phyloP scores from a whole-genome alignment of 2,797 vertebrate species.

The Melanotaenia parkinsoni region DNA sequence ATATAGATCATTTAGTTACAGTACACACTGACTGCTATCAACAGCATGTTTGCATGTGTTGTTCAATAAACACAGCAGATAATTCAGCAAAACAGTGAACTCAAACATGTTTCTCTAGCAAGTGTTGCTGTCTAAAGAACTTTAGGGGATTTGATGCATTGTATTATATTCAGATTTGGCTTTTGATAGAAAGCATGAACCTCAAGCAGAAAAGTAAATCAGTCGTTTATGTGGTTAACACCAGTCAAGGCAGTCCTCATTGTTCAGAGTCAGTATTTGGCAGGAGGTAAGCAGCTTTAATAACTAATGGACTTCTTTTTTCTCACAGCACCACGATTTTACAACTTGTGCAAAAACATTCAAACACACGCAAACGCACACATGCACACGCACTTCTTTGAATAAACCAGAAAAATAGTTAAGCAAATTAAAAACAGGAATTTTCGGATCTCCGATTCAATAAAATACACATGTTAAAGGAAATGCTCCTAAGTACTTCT shows the following conservation, averaged over 20 bases:
- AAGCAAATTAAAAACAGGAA: conserved; percentile 72
- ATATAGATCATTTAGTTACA: conserved; percentile 21
- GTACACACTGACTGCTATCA: conserved; percentile 11
- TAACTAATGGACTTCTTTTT: conserved; percentile 70
- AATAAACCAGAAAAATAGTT: conserved; percentile 64
- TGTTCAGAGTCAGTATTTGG: conserved; percentile 74
- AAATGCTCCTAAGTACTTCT: conserved; percentile 63
- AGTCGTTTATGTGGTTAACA: conserved; percentile 71
- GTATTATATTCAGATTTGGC: conserved; percentile 30
- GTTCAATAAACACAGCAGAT: conserved; percentile 27
- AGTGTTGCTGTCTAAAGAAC: conserved; percentile 20
- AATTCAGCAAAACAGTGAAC: conserved; percentile 41
- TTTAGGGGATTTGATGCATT: conserved; percentile 31
- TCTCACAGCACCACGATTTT: conserved; percentile 72
- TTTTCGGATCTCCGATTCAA: conserved; percentile 60
- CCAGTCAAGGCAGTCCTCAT: conserved; percentile 61
- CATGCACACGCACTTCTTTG: conserved; percentile 48
- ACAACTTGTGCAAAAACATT: conserved; percentile 73
- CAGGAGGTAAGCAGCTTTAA: conserved; percentile 71
- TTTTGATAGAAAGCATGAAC: conserved; percentile 54
- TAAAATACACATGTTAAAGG: conserved; percentile 71
- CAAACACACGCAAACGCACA: conserved; percentile 33
- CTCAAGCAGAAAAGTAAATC: conserved; percentile 59
- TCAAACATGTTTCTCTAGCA: conserved; percentile 24
- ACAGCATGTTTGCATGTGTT: conserved; percentile 24